Conservation (phyloP, 1,140 invertebrate species). For the Brachionus calyciflorus region DNA sequence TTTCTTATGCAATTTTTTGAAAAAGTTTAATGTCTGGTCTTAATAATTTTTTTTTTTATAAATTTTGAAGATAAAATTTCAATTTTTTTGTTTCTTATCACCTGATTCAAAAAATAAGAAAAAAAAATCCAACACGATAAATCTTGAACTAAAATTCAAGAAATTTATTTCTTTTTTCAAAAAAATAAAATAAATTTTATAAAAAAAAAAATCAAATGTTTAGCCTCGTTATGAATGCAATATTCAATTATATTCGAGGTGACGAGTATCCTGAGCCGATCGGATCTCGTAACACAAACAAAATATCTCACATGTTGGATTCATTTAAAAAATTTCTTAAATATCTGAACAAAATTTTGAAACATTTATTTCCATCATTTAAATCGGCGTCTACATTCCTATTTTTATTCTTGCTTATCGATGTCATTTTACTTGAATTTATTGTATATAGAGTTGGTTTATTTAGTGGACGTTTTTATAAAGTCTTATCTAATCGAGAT, state of each 20-base stretch:
- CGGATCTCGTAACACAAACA: background rate
- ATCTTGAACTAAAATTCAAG: slow-evolving; percentile 37
- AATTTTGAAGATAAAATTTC: too few relatives aligned
- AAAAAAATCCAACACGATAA: background rate
- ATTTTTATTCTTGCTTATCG: background rate
- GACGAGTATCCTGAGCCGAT: slow-evolving; percentile 17
- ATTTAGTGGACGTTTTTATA: slow-evolving; percentile 63
- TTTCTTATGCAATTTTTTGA: too few relatives aligned
- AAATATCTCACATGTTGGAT: slow-evolving; percentile 16
- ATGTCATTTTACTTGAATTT: slow-evolving; percentile 47
- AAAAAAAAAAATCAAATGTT: background rate
- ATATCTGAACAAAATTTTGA: background rate
- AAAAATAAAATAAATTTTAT: background rate
- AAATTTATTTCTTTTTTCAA: slow-evolving; percentile 9
- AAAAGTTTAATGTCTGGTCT: too few relatives aligned
- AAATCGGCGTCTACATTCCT: slow-evolving; percentile 5
- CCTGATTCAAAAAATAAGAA: slow-evolving; percentile 1
- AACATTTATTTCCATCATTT: slow-evolving; percentile 13
- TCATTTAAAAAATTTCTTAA: slow-evolving; percentile 28
- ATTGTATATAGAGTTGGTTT: slow-evolving; percentile 64
- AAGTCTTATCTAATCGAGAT: slow-evolving; percentile 63
- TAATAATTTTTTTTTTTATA: too few relatives aligned
- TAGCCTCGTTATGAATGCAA: background rate
- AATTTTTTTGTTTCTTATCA: background rate
- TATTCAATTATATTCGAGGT: slow-evolving; percentile 32